These are phyloP conservation scores for Lysiphlebus fabarum DNA, from an alignment of 1,140 invertebrate species.

Conservation along the genomic window DNA sequence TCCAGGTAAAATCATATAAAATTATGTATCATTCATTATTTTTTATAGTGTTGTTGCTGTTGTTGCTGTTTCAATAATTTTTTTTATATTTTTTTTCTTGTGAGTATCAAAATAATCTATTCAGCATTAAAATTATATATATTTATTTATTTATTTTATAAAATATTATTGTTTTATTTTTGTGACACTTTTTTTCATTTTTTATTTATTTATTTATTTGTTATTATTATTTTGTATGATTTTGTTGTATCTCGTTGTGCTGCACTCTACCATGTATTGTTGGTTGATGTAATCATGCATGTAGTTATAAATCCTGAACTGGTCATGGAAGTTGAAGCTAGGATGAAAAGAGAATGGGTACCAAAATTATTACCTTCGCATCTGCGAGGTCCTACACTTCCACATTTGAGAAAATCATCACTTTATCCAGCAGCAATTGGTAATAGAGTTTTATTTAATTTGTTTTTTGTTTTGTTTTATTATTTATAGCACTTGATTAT, in stretches of 20 bases:
- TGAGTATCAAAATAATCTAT: background rate
- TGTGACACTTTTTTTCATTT: constrained; percentile 9
- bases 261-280: constrained; percentile 44
- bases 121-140: too few relatives aligned
- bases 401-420: constrained; percentile 53
- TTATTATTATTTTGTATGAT: constrained; percentile 58
- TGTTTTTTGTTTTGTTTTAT: constrained; percentile 26
- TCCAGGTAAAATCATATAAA: constrained; percentile 63
- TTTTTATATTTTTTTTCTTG: background rate
- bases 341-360: constrained; percentile 79
- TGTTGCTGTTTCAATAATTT: background rate
- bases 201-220: constrained; percentile 38
- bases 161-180: too few relatives aligned
- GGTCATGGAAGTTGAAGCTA: constrained; percentile 81
- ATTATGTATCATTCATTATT: constrained; percentile 18
- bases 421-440: constrained; percentile 49
- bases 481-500: constrained; percentile 22
- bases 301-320: constrained; percentile 82
- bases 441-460: constrained; percentile 45
- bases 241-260: constrained; percentile 50
- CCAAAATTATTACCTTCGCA: constrained; percentile 61
- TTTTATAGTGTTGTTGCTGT: background rate
- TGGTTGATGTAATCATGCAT: constrained; percentile 52
- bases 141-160: too few relatives aligned
- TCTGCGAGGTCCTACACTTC: constrained; percentile 44